Base-by-base conservation (phyloP, 1,140 invertebrate genomes). In the Trachelipus rathkii region DNA sequence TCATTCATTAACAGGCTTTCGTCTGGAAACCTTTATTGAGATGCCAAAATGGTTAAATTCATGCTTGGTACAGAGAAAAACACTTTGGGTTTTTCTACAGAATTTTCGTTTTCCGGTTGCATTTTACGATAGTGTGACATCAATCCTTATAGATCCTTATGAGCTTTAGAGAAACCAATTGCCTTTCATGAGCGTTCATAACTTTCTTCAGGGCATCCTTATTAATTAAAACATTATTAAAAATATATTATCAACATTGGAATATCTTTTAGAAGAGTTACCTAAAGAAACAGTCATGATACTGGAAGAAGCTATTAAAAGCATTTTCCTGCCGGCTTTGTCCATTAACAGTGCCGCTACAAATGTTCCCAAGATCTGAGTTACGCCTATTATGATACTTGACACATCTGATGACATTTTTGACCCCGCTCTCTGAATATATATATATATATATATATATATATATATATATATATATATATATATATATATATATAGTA, bases 341-440 rank as follows among this genome's bases (percentile, higher is more conserved):
- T 95, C 94, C 71, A 96, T 94, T 10, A 95, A 83, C 0, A 89
- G 83, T 0, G 92, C 93, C 8, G 94, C 93, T 1, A 94, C 87
- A 82, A 96, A 91, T 1, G 93, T 96, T 9, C 94, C 93, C 19
- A 90, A 83, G 82, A 97, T 94, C 83, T 97, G 96, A 0, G 96
- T 94, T 9, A 91, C 83, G 10, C 93, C 95, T 43, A 97, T 90
- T 76, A 96, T 91, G 44, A 95, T 82, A 10, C 91, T 91, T 77
- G 89, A 89, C 0, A 92, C 21, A 82, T 91, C 90, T 78, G 89
- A 87, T 80, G 93, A 89, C 53, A 95, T 88, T 3, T 86, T 88
- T 77, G 91, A 92, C 11, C 77, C 90, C 84, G 73, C 90, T 84
- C 84, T 33, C 87, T 85, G 77, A 85, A 84, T 33, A 33, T 33